Evolutionary conservation across 2,797 vertebrate genomes (phyloP).

Genomic region (Coracias cyanogaster): DNA sequence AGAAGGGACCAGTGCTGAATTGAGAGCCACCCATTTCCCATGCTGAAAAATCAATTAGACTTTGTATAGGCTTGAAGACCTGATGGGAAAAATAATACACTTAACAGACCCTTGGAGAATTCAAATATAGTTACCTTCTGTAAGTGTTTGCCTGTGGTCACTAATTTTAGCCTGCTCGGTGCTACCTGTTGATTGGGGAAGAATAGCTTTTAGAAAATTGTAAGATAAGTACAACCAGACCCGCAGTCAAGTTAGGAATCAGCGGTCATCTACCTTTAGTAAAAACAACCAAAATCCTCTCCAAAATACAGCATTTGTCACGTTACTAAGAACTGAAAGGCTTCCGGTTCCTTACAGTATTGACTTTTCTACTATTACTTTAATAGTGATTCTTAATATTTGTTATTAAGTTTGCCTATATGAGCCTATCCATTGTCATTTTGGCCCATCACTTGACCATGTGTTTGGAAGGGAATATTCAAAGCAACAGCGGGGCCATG

Average conservation of each 20-base stretch:
- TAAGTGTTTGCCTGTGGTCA: slow-evolving; percentile 17
- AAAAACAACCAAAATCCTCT: background rate
- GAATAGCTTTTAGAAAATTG: background rate
- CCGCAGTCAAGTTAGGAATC: background rate
- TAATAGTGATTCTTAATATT: background rate
- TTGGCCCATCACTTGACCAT: background rate
- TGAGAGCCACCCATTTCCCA: background rate
- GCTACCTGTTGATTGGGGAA: background rate
- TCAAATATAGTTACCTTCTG: slow-evolving; percentile 49
- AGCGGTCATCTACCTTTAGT: background rate
- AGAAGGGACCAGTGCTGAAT: background rate
- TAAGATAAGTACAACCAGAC: background rate
- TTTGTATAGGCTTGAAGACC: slow-evolving; percentile 28
- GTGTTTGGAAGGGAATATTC: rapidly evolving
- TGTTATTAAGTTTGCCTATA: background rate
- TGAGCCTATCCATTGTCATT: rapidly evolving
- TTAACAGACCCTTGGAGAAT: slow-evolving; percentile 28
- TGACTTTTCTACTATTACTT: background rate
- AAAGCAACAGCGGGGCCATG: background rate
- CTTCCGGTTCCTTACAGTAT: background rate
- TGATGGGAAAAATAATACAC: background rate
- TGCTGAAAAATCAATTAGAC: slow-evolving; percentile 42
- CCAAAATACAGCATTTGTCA: background rate
- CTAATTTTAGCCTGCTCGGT: slow-evolving; percentile 10
- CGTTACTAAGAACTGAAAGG: background rate